Percentiles rank a stretch among this genome's conserved stretches.
These are phyloP conservation scores for Laodelphax striatellus DNA, from an alignment of 1,140 invertebrate species.

Conservation along the genomic window DNA sequence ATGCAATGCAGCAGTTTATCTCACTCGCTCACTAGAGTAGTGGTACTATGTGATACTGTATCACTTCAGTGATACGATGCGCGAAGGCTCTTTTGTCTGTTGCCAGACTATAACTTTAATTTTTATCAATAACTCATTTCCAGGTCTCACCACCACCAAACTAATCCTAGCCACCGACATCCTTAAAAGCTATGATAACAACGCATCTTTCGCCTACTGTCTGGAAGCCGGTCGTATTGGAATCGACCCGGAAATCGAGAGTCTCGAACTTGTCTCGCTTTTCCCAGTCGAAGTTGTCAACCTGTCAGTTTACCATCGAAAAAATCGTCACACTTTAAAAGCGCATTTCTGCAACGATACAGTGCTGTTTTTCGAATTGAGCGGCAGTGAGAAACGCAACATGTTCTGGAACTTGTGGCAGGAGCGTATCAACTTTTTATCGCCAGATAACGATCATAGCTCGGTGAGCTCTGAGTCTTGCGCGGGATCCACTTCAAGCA, in stretches of 20 bases:
- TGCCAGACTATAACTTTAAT: too few species aligned
- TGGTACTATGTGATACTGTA: too few species aligned
- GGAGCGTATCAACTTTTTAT: neutral
- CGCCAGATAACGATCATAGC: neutral
- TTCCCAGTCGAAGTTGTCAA: slow-evolving; percentile 42
- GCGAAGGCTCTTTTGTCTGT: too few species aligned
- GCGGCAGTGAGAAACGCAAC: slow-evolving; percentile 29
- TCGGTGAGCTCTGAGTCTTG: neutral
- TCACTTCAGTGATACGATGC: too few species aligned
- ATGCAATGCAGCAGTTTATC: too few species aligned
- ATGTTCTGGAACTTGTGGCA: neutral
- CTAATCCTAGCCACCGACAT: slow-evolving; percentile 42
- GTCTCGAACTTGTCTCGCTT: slow-evolving; percentile 42
- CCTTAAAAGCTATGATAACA: slow-evolving; percentile 27
- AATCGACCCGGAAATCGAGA: slow-evolving; percentile 41
- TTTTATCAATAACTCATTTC: too few species aligned
- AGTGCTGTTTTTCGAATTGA: slow-evolving; percentile 38
- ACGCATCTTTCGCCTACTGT: slow-evolving; percentile 26
- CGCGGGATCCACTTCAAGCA: neutral
- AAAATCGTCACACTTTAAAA: slow-evolving; percentile 39
- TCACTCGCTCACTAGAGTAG: too few species aligned
- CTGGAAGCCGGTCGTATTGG: neutral
- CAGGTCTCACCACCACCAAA: slow-evolving; percentile 40
- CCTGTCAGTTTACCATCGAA: slow-evolving; percentile 41
- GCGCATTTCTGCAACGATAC: slow-evolving; percentile 36